Conservation (phyloP, 2,797 vertebrate species). For the Enteromius mattozi region DNA sequence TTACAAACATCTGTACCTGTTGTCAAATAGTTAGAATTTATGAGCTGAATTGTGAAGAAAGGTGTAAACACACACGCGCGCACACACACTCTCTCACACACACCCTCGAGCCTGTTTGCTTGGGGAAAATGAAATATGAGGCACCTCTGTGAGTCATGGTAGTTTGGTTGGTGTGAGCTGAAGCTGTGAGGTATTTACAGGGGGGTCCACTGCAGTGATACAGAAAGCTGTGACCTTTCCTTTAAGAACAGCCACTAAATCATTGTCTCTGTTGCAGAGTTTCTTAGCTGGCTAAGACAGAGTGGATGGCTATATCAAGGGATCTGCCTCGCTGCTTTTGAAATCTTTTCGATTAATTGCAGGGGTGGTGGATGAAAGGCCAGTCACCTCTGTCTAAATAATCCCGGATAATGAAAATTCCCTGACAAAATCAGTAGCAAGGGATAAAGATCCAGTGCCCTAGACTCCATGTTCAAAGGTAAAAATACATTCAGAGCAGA, state of each 20-base stretch:
- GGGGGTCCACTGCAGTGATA: constrained; percentile 70
- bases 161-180: constrained; percentile 23
- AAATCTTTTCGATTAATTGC: constrained; percentile 78
- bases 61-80: background rate
- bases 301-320: constrained; percentile 79
- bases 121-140: constrained; percentile 51
- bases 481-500: constrained; percentile 35
- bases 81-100: background rate
- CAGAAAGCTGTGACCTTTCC: constrained; percentile 78
- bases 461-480: constrained; percentile 24
- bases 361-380: constrained; percentile 73
- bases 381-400: constrained; percentile 78
- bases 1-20: constrained; percentile 7
- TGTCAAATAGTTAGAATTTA: constrained; percentile 3
- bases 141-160: constrained; percentile 40
- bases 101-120: constrained; percentile 34
- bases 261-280: constrained; percentile 74
- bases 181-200: constrained; percentile 57
- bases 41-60: constrained; percentile 11
- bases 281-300: constrained; percentile 75
- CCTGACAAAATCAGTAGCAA: constrained; percentile 48
- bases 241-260: constrained; percentile 73
- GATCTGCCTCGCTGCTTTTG: constrained; percentile 75
- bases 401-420: constrained; percentile 66
- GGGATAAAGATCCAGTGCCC: constrained; percentile 29